Evolutionary conservation across 1,140 invertebrate species (phyloP).

Genomic region (Manduca sexta): DNA sequence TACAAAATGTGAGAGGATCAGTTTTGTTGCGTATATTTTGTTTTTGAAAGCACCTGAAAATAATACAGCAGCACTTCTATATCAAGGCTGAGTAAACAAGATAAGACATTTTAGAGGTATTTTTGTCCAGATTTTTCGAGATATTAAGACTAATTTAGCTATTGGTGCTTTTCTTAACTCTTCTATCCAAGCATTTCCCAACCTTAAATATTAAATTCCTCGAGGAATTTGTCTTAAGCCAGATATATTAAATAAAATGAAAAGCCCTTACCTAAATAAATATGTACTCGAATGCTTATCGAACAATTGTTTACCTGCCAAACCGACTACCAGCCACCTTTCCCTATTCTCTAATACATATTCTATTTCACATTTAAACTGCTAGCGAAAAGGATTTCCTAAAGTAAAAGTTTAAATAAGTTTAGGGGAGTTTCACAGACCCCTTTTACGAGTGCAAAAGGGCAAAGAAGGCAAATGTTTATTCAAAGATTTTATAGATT

Average conservation of each 20-base stretch:
- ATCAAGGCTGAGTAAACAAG: too few species aligned
- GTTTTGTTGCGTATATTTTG: not conserved
- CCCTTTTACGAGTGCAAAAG: constrained; percentile 65
- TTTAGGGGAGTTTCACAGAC: constrained; percentile 62
- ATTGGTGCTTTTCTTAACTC: too few species aligned
- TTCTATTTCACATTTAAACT: constrained; percentile 61
- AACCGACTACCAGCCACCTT: constrained; percentile 32
- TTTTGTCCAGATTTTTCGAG: too few species aligned
- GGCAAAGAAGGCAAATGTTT: constrained; percentile 64
- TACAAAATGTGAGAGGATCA: not conserved
- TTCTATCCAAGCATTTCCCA: too few species aligned
- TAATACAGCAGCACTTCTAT: too few species aligned
- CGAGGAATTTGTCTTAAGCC: too few species aligned
- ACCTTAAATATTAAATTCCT: too few species aligned
- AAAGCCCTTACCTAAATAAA: too few species aligned
- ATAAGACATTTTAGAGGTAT: too few species aligned
- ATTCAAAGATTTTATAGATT: constrained; percentile 66
- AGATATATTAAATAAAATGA: too few species aligned
- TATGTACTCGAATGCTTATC: not conserved
- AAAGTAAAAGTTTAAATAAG: constrained; percentile 69
- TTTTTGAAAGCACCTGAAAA: too few species aligned
- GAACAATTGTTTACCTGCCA: constrained; percentile 18
- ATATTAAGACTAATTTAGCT: too few species aligned
- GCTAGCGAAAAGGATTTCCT: constrained; percentile 62
- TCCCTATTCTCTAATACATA: constrained; percentile 48